Base-by-base conservation (phyloP, 2,113 vertebrate genomes). In the Phaethon lepturus region DNA sequence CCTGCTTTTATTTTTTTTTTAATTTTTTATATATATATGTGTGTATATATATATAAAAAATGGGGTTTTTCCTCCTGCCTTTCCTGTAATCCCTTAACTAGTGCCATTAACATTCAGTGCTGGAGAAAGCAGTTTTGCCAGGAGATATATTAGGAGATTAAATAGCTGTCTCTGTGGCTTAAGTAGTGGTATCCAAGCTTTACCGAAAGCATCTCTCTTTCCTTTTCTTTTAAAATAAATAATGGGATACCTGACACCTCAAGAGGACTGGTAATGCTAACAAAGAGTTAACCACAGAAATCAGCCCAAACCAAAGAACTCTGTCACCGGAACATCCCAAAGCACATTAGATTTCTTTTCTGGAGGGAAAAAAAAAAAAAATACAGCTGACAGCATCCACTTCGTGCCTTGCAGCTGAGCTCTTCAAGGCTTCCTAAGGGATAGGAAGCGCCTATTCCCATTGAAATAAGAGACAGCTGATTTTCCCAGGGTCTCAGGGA, bases 371-470 rank as follows among this genome's bases (percentile, higher is more conserved):
- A 26, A 33, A 47, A 40, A 47, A 29, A 19, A 29, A n/a, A n/a
- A 42, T 50, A 5, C 26, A 89, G 73, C 90, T 84, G 90, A 17
- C 81, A 92, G 66, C 35, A 72, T 74, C 67, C 7, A 68, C 47
- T 49, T 77, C 3, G 16, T 78, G 72, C 82, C 56, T 86, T 75
- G 68, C 87, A 94, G 85, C 91, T n/a, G 83, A 75, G 74, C 85
- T 84, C 87, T 96, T 40, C 90, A 88, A 8, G 92, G 91, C 91
- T 92, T 71, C 90, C 69, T 78, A 14, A 87, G 73, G 49, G 73
- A 58, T n/a, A 1, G 64, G 92, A 92, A 93, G 92, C 90, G 95
- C 91, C 93, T 95, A 69, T 78, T 95, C 10, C 90, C 23, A 4
- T 7, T 56, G 91, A 67, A 92, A 77, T 47, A 42, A 78, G 24